Base-by-base conservation (phyloP, 2,113 vertebrate species). In the Thunnus maccoyii region DNA sequence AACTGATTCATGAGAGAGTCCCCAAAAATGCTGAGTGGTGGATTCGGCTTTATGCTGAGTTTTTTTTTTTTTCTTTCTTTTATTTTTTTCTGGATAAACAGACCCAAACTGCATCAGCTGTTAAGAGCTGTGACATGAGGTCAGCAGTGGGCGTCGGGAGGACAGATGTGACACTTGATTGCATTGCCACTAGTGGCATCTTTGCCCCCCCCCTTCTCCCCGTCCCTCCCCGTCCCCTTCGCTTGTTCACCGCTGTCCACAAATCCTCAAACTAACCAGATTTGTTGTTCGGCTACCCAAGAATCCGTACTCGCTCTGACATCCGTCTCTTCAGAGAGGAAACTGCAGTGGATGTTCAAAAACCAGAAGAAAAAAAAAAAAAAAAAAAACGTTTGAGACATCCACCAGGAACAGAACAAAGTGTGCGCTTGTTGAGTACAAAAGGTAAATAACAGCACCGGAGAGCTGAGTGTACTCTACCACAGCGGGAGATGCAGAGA, bases 151-250 rank as follows among this genome's bases (percentile, higher is more conserved):
- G 60, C 5, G 36, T 48, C 18, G 11, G 72, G 32, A 50, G 74
- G 85, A 88, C 82, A 86, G 86, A 88, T 85, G 87, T 51, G 64
- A 73, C 82, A 61, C 72, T 72, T 67, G 72, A 84, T 83, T 86
- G 78, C 64, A 60, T 67, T 0, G 56, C 30, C 22, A 46, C 32
- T 61, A 65, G 58, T 57, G 0, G 65, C 50, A 58, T 61, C 73
- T 75, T 48, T 74, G 18, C 66, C 80, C 57, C 58, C 41, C 56
- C 72, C 55, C 75, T 78, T 82, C 60, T 30, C 27, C 27, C 4
- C 61, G 76, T 71, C 72, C 72, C 32, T 30, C 48, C 8, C 14
- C 13, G 22, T 48, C 68, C 57, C 57, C 16, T 30, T 18, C 27
- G 18, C 73, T 72, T 1, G 57, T 13, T 78, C 64, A 54, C 7